Percentiles rank a stretch among this genome's conserved stretches.
Evolutionary conservation across 2,113 vertebrate genomes (phyloP).

Genomic region (Sebastes schlegelii): DNA sequence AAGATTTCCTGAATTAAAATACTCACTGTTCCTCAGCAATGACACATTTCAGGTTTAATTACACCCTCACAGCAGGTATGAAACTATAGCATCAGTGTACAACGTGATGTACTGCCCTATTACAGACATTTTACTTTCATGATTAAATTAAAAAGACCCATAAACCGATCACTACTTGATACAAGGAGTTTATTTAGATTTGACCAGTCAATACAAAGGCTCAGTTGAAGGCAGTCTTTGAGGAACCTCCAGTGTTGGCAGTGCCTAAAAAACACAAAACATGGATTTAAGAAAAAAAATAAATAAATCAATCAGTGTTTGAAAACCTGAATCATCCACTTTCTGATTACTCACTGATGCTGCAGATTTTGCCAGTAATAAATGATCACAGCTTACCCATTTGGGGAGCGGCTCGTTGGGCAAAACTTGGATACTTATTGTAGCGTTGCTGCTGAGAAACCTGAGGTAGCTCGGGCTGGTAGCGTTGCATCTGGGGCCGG

Average conservation of each 20-base stretch:
- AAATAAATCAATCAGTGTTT: neutral
- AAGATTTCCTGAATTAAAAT: too few relatives aligned
- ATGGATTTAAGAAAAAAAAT: neutral
- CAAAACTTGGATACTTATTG: neutral
- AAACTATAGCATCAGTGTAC: too few relatives aligned
- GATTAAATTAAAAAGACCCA: too few relatives aligned
- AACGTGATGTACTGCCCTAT: too few relatives aligned
- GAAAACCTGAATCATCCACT: neutral
- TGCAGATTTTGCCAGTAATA: too few relatives aligned
- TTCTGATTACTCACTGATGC: neutral
- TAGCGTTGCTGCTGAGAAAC: neutral
- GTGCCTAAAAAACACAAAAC: neutral
- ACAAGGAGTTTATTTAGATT: slow-evolving; percentile 6
- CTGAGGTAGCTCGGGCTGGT: neutral
- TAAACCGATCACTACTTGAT: neutral
- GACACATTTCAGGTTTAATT: too few relatives aligned
- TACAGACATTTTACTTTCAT: too few relatives aligned
- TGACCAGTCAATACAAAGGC: slow-evolving; percentile 8
- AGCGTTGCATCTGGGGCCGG: neutral
- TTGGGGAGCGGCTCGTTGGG: neutral
- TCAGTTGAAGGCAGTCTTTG: neutral
- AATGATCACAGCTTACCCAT: neutral
- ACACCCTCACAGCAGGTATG: too few relatives aligned
- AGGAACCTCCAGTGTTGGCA: neutral
- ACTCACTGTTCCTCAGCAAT: too few relatives aligned